phyloP scores from a whole-genome alignment of 1,140 invertebrate species.

The Gyrodactylus salaris region DNA sequence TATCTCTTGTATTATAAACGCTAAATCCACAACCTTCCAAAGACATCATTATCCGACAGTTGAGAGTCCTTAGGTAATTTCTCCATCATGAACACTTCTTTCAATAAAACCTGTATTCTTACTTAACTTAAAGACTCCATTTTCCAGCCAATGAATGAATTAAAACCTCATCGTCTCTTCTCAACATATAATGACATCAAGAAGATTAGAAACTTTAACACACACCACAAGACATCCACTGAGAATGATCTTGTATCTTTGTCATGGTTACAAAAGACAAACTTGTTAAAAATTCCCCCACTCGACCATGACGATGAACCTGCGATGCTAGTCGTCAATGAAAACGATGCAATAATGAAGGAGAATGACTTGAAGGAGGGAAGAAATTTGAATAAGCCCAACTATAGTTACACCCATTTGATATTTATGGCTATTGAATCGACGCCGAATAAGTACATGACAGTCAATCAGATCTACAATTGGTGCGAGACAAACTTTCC shows the following conservation, averaged over 20 bases:
- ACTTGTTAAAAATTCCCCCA: slow-evolving; percentile 34
- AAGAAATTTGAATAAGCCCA: slow-evolving; percentile 10
- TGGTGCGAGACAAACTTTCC: slow-evolving; percentile 12
- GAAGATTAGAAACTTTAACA: too few species aligned
- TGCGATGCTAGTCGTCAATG: background rate
- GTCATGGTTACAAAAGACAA: slow-evolving; percentile 56
- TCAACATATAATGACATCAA: too few species aligned
- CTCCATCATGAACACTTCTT: too few species aligned
- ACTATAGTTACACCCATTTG: slow-evolving; percentile 14
- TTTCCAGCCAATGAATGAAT: too few species aligned
- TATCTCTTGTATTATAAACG: background rate
- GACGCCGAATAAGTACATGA: slow-evolving; percentile 13
- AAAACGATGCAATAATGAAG: background rate
- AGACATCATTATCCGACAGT: too few species aligned
- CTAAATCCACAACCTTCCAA: background rate
- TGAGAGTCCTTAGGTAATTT: too few species aligned
- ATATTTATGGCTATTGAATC: slow-evolving; percentile 12
- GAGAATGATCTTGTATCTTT: slow-evolving; percentile 42
- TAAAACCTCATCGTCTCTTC: too few species aligned
- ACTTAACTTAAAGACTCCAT: too few species aligned
- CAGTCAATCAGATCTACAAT: slow-evolving; percentile 13
- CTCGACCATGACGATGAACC: background rate
- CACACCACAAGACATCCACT: too few species aligned
- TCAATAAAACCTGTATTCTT: too few species aligned
- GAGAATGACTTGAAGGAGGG: background rate